Percentiles rank a stretch among this genome's conserved stretches.
phyloP scores from a whole-genome alignment of 1,140 invertebrate genomes.

The Saccostrea cuccullata region DNA sequence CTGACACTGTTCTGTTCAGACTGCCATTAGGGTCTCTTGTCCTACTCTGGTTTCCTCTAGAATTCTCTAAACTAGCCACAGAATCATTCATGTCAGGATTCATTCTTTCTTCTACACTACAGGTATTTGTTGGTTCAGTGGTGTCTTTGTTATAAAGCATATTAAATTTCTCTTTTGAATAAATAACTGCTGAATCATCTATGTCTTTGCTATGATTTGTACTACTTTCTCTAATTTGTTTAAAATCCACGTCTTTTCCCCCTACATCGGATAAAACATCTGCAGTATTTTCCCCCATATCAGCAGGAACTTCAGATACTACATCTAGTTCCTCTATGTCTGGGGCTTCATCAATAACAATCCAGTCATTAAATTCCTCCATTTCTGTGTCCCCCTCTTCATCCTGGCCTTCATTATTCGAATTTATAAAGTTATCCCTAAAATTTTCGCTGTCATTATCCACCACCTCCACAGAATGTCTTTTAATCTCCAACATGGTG shows the following conservation, averaged over 20 bases:
- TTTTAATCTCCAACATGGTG: not conserved
- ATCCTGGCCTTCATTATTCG: not conserved
- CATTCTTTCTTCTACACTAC: not conserved
- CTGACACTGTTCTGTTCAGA: not conserved
- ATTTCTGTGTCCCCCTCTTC: not conserved
- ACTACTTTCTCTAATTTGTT: not conserved
- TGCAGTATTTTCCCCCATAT: not conserved
- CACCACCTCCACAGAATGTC: not conserved
- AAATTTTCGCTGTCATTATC: not conserved
- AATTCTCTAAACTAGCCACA: not conserved
- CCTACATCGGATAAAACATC: not conserved
- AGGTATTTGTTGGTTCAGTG: too few species aligned
- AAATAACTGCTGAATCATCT: not conserved
- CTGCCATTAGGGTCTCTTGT: not conserved
- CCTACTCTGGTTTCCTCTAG: not conserved
- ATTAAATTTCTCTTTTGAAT: not conserved
- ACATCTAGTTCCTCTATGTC: not conserved
- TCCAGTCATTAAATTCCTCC: slow-evolving; percentile 36
- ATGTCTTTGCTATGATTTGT: not conserved
- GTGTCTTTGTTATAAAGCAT: not conserved
- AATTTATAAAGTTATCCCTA: not conserved
- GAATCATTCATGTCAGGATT: not conserved
- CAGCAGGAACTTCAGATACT: not conserved
- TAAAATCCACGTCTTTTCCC: not conserved
- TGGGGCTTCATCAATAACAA: slow-evolving; percentile 40